Base-by-base conservation (phyloP, 2,888 invertebrate genomes). In the Morinoia aosen region DNA sequence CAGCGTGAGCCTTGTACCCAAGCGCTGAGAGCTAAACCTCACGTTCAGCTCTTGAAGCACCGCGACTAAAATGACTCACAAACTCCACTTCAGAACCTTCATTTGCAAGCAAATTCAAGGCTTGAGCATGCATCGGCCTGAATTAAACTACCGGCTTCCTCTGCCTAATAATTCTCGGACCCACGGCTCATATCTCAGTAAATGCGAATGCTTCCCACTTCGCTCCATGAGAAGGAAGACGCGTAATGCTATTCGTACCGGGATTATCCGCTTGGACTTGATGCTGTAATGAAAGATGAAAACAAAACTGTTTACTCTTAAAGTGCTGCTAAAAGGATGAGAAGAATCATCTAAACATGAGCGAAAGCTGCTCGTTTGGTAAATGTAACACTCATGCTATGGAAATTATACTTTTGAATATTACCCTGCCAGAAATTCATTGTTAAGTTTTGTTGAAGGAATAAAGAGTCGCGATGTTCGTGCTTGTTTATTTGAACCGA, bases 211-310 rank as follows among this genome's bases (percentile, higher is more conserved):
- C 57, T 25, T 57, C 56, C 48, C n/a, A 57, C 16, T 57, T 48
- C 11, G 57, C 57, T 93, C 57, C 57, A 93, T 14, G 90, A 56
- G 57, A 12, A 58, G 48, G 33, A 33, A 12, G 56, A 57, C 56
- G 57, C 93, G 93, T 57, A 93, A 57, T 93, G 93, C 33, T 93
- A 93, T 93, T 93, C 93, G 48, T 93, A 93, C 57, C 57, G 40
- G 48, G 48, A 90, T 40, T 57, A 14, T 33, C 7, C 57, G 11
- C 93, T n/a, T 16, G 19, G 57, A 39, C 48, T 93, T 33, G 93
- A 14, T 1, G 16, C 57, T 56, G 93, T 57, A 93, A 57, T 93
- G 93, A 48, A 57, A 57, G 57, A 39, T 57, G 93, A 56, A 93
- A 33, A 39, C 33, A 93, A 57, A 93, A 93, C 57, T 19, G 93